These are phyloP conservation scores for Serranus cabrilla DNA, from an alignment of 2,797 vertebrate genomes.

Conservation along the genomic window DNA sequence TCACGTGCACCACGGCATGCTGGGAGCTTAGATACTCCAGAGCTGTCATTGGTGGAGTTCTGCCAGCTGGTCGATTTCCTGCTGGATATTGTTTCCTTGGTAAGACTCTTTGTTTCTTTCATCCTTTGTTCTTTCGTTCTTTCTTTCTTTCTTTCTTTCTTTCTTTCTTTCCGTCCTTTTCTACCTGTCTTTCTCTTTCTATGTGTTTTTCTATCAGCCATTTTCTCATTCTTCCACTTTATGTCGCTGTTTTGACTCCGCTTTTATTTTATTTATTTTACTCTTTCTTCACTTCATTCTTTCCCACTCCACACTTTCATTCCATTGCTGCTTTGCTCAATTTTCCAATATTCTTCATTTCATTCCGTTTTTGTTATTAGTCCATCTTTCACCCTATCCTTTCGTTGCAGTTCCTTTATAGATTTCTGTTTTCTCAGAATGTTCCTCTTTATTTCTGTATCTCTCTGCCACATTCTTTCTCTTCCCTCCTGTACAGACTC, in stretches of 20 bases:
- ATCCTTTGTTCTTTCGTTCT: neutral
- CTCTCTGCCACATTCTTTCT: neutral
- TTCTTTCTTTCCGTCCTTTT: neutral
- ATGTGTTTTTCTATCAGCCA: neutral
- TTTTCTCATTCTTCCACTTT: neutral
- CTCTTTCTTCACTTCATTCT: neutral
- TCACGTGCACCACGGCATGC: constrained; percentile 78
- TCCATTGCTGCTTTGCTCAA: neutral
- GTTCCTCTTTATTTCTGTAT: neutral
- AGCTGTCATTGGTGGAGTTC: constrained; percentile 93
- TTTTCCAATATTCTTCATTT: neutral
- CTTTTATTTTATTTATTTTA: neutral
- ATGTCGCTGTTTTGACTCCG: neutral
- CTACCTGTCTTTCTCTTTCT: neutral
- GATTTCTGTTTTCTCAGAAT: neutral
- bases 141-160: constrained; percentile 1
- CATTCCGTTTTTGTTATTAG: constrained; percentile 8
- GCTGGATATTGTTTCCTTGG: constrained; percentile 98
- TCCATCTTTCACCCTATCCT: neutral
- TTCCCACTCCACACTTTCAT: neutral
- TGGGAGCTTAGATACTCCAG: constrained; percentile 84
- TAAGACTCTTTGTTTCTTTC: constrained; percentile 80
- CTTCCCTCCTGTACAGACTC: constrained; percentile 1
- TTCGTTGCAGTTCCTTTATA: constrained; percentile 2
- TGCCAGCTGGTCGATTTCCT: constrained; percentile 98